Evolutionary conservation across 2,113 vertebrate genomes (phyloP).

Genomic region (Stictonetta naevosa): DNA sequence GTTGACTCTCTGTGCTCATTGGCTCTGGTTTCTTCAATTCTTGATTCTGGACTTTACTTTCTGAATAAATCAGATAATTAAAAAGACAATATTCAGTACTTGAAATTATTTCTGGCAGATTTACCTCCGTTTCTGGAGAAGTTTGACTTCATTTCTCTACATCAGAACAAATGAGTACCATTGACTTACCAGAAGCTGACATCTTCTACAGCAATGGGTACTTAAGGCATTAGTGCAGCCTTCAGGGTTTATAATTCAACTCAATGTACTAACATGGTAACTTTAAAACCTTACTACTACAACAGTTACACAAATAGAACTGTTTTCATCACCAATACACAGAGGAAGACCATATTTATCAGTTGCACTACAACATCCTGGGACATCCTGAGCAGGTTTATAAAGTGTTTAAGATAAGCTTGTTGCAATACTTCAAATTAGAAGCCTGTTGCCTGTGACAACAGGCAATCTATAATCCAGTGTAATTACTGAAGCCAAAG

Average conservation of each 20-base stretch:
- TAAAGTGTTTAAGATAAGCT: not conserved
- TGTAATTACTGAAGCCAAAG: not conserved
- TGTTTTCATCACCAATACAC: not conserved
- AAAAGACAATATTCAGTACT: not conserved
- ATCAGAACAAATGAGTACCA: not conserved
- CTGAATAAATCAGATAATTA: conserved; percentile 4
- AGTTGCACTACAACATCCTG: not conserved
- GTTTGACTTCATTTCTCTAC: not conserved
- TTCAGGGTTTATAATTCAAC: not conserved
- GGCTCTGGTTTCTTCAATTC: conserved; percentile 47
- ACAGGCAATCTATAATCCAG: not conserved
- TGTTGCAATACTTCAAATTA: not conserved
- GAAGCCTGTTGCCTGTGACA: not conserved
- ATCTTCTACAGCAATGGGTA: not conserved
- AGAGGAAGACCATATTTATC: not conserved
- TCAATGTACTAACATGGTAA: not conserved
- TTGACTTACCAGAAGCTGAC: not conserved
- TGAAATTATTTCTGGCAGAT: not conserved
- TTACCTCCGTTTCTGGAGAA: not conserved
- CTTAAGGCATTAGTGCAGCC: not conserved
- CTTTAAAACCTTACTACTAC: not conserved
- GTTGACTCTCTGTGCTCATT: conserved; percentile 24
- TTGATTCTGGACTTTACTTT: conserved; percentile 39
- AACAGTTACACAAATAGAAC: not conserved
- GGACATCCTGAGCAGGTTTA: not conserved